A percentile compares a stretch with the other conserved stretches of the same genome.
These are phyloP conservation scores for Alosa alosa DNA, from an alignment of 2,113 vertebrate species.

Conservation along the genomic window DNA sequence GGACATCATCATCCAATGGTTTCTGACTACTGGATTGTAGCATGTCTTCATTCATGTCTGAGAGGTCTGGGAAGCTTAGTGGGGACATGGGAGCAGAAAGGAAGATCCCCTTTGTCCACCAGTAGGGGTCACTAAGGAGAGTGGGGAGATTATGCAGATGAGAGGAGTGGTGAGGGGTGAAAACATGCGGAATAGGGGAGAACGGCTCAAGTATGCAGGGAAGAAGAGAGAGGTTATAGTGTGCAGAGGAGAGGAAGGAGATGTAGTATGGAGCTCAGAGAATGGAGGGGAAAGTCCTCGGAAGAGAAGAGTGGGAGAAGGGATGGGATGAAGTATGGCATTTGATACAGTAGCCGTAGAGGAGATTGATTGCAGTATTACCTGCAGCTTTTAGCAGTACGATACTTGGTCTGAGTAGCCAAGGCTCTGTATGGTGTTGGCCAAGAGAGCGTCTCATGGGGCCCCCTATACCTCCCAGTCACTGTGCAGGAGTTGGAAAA, in stretches of 20 bases:
- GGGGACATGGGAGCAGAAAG: neutral
- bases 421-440: neutral
- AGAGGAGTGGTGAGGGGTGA: neutral
- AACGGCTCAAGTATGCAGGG: too few species aligned
- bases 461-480: neutral
- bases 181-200: neutral
- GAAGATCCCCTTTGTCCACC: constrained; percentile 34
- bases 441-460: neutral
- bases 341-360: neutral
- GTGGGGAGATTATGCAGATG: constrained; percentile 6
- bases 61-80: neutral
- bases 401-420: neutral
- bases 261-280: neutral
- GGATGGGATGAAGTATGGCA: neutral
- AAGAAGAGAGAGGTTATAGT: too few species aligned
- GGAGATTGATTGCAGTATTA: neutral
- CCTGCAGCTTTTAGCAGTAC: neutral
- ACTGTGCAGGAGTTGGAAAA: constrained; percentile 35
- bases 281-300: neutral
- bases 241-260: neutral
- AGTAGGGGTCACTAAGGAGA: constrained; percentile 58
- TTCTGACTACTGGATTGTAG: too few species aligned
- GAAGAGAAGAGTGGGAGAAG: neutral
- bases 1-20: too few species aligned
- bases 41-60: too few species aligned